phyloP scores from a whole-genome alignment of 2,797 vertebrate genomes.

The Acipenser oxyrinchus region DNA sequence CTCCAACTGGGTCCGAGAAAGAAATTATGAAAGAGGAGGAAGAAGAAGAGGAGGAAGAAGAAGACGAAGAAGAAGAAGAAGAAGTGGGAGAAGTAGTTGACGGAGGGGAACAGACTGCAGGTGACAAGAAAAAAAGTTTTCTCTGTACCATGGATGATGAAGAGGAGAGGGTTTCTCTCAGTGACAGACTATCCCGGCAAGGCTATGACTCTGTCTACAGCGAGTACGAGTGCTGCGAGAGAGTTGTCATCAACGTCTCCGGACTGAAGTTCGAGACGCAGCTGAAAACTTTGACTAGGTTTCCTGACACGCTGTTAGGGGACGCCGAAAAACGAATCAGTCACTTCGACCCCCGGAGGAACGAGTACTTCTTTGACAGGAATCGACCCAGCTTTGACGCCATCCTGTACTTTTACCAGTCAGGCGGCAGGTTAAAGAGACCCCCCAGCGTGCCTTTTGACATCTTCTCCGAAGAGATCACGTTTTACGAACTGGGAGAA shows the following conservation, averaged over 20 bases:
- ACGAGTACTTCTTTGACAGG: slow-evolving; percentile 96
- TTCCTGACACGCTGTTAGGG: slow-evolving; percentile 88
- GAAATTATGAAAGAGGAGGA: slow-evolving; percentile 87
- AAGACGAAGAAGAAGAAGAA: slow-evolving; percentile 38
- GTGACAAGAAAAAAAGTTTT: slow-evolving; percentile 56
- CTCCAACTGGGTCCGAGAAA: slow-evolving; percentile 88
- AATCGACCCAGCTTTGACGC: slow-evolving; percentile 96
- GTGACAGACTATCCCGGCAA: slow-evolving; percentile 72
- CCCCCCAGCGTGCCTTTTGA: slow-evolving; percentile 92
- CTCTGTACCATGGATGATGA: slow-evolving; percentile 74
- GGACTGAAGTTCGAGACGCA: slow-evolving; percentile 94
- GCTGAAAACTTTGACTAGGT: slow-evolving; percentile 88
- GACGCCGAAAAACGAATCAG: slow-evolving; percentile 87
- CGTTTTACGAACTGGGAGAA: slow-evolving; percentile 93
- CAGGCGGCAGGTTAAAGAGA: slow-evolving; percentile 88
- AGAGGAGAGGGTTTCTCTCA: slow-evolving; percentile 72
- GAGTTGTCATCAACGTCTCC: slow-evolving; percentile 95
- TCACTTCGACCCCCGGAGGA: slow-evolving; percentile 94
- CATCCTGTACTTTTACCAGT: slow-evolving; percentile 96
- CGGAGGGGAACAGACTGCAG: too few relatives aligned
- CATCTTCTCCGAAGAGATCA: slow-evolving; percentile 94
- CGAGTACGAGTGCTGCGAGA: slow-evolving; percentile 85
- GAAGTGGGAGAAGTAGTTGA: too few relatives aligned
- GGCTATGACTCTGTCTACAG: slow-evolving; percentile 77
- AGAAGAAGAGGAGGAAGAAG: slow-evolving; percentile 52